A percentile compares a stretch with the other conserved stretches of the same genome.
Conservation (phyloP, 2,888 invertebrate species). For the Plagodis dolabraria region DNA sequence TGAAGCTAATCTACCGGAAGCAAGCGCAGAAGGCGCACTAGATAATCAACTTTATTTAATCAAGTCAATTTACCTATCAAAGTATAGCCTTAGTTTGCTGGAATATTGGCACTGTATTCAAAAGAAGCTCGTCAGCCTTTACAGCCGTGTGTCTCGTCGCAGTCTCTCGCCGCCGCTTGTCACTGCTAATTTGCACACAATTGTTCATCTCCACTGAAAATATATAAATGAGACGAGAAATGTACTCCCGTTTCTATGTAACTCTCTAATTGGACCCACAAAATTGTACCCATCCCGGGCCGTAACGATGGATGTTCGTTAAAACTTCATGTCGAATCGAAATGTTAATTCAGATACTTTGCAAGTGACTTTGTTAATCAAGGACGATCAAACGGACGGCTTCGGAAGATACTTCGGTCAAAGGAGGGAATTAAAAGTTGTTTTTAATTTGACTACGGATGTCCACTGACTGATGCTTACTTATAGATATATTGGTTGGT, state of each 20-base stretch:
- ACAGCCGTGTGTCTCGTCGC: conserved; percentile 51
- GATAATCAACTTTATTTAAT: too few relatives aligned
- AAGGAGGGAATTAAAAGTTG: conserved; percentile 25
- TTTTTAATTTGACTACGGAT: conserved; percentile 21
- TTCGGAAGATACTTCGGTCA: conserved; percentile 29
- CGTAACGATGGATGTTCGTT: conserved; percentile 60
- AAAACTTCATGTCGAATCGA: conserved; percentile 61
- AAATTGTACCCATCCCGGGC: conserved; percentile 58
- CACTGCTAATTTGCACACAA: conserved; percentile 81
- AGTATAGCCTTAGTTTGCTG: too few relatives aligned
- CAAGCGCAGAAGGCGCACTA: too few relatives aligned
- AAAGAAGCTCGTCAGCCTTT: too few relatives aligned
- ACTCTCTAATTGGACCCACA: conserved; percentile 69
- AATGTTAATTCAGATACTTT: conserved; percentile 59
- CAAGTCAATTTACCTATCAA: too few relatives aligned
- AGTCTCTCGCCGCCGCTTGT: conserved; percentile 66
- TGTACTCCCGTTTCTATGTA: conserved; percentile 66
- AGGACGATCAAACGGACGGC: conserved; percentile 45
- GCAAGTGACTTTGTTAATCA: conserved; percentile 55
- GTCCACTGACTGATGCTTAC: too few relatives aligned
- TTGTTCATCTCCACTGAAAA: conserved; percentile 76
- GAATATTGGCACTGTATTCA: too few relatives aligned
- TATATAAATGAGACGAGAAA: conserved; percentile 75
- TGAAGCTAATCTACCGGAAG: too few relatives aligned
- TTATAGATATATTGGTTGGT: too few relatives aligned